Base-by-base conservation (phyloP, 2,797 vertebrate species). In the Morus bassanus region DNA sequence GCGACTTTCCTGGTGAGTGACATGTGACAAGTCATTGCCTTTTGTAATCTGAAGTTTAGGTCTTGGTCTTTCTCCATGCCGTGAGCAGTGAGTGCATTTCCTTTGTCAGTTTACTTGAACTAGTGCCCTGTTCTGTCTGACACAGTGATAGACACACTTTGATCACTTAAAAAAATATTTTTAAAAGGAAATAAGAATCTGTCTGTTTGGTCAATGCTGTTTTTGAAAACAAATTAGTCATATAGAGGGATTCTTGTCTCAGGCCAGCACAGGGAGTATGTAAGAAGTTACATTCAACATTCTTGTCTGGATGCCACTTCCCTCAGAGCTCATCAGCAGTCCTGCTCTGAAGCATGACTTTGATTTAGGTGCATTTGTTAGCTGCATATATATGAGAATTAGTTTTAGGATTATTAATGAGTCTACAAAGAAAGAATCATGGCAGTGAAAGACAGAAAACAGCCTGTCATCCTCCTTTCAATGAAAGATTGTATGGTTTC, bases 371-470 rank as follows among this genome's bases (percentile, higher is more conserved):
- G 14, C 48, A 67, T 81, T 86, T 89, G 23, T 68, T 88, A 91
- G 43, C 69, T 91, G 83, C 80, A 79, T 85, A 91, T 68, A 91
- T 53, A 92, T 90, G 48, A 82, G 39, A 94, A 93, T 85, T 93
- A 94, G 39, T 51, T 91, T 88, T 88, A 90, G 48, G 43, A 39
- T 91, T 93, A 94, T 73, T 95, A 85, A 90, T 48, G 48, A 57
- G 17, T 46, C 73, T 75, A 64, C n/a, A 89, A 84, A 79, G 74
- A 73, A 50, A 88, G 83, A 95, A 68, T 85, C 57, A 70, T 85
- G 68, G 41, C 53, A 96, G 31, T 61, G 33, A 75, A 95, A 77
- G 86, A 91, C 46, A 91, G 65, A 96, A 96, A 91, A 27, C 18
- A 77, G 68, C 35, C 22, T 73, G 43, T 73, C 64, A 70, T 68